A percentile compares a stretch with the other conserved stretches of the same genome.
These are phyloP conservation scores for Trachelus stipa DNA, from an alignment of 2,888 invertebrate species.

Conservation along the genomic window DNA sequence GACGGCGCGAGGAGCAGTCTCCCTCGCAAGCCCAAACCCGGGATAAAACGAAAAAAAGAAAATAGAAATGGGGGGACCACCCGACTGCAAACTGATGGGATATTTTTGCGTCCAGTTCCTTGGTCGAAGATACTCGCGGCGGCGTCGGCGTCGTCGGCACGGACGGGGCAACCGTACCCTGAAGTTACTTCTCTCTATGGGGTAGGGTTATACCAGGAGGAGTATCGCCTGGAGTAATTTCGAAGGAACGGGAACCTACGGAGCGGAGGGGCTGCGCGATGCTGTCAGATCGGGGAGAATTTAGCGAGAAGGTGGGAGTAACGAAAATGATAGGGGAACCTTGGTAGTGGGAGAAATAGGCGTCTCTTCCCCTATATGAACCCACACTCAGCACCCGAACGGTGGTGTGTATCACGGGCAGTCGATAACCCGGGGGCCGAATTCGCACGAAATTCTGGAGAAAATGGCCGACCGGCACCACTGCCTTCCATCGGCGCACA, in stretches of 20 bases:
- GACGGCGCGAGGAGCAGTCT: too few relatives aligned
- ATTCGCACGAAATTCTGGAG: conserved; percentile 58
- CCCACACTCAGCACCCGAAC: conserved; percentile 29
- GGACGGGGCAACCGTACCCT: conserved; percentile 29
- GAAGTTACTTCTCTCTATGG: too few relatives aligned
- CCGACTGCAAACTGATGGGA: too few relatives aligned
- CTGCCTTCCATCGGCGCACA: too few relatives aligned
- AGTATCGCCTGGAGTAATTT: conserved; percentile 2
- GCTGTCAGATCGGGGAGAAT: conserved; percentile 1
- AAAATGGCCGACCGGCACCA: conserved; percentile 43
- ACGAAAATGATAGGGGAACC: conserved; percentile 19
- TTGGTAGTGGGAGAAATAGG: conserved; percentile 4
- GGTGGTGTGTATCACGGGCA: conserved; percentile 23
- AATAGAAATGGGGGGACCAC: too few relatives aligned
- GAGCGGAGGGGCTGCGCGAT: conserved; percentile 15
- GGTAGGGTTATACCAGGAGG: too few relatives aligned
- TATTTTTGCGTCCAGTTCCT: too few relatives aligned
- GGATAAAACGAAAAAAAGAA: too few relatives aligned
- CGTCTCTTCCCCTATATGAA: conserved; percentile 36
- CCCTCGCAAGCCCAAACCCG: too few relatives aligned
- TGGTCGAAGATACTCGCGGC: conserved; percentile 22
- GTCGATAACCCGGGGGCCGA: conserved; percentile 59
- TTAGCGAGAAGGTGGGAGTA: conserved; percentile 1
- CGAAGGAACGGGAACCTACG: conserved; percentile 22
- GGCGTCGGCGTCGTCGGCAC: conserved; percentile 32